phyloP scores from a whole-genome alignment of 2,888 invertebrate species.

The Arctia plantaginis region DNA sequence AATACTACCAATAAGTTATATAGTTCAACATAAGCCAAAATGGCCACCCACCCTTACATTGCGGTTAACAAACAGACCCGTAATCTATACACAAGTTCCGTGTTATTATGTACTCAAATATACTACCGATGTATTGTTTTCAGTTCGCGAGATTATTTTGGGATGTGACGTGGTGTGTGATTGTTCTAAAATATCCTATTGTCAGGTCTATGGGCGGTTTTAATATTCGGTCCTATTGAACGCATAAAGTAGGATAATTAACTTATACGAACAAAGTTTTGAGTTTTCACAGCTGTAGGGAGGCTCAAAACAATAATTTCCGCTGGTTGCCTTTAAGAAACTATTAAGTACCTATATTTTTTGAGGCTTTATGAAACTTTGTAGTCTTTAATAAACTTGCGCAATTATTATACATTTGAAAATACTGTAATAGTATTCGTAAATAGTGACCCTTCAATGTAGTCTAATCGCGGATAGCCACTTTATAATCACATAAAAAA shows the following conservation, averaged over 20 bases:
- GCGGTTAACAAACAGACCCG: conserved; percentile 37
- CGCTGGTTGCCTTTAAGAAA: neutral
- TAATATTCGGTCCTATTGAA: conserved; percentile 37
- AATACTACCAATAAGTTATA: conserved; percentile 8
- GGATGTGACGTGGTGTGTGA: conserved; percentile 42
- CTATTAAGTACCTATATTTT: neutral
- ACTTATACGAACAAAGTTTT: neutral
- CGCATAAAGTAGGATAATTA: conserved; percentile 20
- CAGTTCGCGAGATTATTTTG: conserved; percentile 39
- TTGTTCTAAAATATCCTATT: conserved; percentile 39
- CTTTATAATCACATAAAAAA: too few relatives aligned
- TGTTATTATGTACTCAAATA: conserved; percentile 47
- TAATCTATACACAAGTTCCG: conserved; percentile 38
- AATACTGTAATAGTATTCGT: neutral
- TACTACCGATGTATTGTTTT: conserved; percentile 39
- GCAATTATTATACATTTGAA: neutral
- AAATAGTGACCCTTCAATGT: neutral
- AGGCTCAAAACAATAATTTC: neutral
- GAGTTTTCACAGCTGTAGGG: neutral
- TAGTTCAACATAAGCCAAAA: conserved; percentile 11
- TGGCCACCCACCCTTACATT: conserved; percentile 12
- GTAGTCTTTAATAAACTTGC: neutral
- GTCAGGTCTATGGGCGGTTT: conserved; percentile 42
- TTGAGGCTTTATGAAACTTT: neutral
- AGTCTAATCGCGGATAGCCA: neutral